phyloP scores from a whole-genome alignment of 2,113 vertebrate genomes.

The rabbit (Oryctolagus cuniculus) region DNA sequence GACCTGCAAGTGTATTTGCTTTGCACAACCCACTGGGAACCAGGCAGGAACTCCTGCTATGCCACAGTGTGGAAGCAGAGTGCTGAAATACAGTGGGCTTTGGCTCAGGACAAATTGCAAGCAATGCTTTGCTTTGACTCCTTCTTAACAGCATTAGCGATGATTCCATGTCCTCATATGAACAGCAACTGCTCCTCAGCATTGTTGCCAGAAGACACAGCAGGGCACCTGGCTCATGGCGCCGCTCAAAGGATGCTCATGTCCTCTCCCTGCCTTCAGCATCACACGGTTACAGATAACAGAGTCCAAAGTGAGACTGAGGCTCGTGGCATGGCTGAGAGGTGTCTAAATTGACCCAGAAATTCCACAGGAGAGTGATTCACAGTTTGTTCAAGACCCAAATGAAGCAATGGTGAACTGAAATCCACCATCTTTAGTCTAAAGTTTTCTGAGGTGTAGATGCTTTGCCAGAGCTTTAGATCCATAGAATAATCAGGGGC shows the following conservation, averaged over 20 bases:
- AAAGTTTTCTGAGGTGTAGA: neutral
- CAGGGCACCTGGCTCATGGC: neutral
- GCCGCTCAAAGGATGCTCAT: neutral
- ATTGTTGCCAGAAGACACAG: neutral
- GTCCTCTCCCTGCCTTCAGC: neutral
- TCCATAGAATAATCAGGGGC: neutral
- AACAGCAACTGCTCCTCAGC: neutral
- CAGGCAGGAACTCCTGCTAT: neutral
- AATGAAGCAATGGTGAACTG: neutral
- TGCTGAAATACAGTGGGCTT: neutral
- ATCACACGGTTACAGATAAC: neutral
- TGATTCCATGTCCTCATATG: neutral
- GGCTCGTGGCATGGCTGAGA: neutral
- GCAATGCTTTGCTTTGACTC: conserved; percentile 33
- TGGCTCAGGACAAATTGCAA: neutral
- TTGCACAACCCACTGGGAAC: neutral
- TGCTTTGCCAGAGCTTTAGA: neutral
- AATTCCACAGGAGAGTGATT: neutral
- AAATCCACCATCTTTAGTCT: neutral
- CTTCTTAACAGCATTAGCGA: neutral
- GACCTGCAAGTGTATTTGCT: neutral
- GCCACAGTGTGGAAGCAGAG: neutral
- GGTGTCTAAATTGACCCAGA: neutral
- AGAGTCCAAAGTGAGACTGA: neutral
- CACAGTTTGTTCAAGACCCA: neutral